These are phyloP conservation scores for Aphodius sticticus DNA, from an alignment of 2,888 invertebrate species.

Conservation along the genomic window DNA sequence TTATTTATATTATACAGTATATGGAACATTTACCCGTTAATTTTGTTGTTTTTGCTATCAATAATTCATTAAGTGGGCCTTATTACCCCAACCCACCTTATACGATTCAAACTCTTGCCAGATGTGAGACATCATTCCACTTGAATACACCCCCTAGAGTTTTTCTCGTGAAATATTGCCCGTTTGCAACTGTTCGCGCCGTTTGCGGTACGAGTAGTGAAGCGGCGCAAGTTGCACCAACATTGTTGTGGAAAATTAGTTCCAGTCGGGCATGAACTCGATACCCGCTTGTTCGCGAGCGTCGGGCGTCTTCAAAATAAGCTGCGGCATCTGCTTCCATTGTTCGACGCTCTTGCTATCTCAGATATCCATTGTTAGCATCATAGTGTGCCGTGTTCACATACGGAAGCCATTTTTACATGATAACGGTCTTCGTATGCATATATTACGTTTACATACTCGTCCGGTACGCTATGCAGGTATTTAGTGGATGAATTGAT, in stretches of 20 bases:
- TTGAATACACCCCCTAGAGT: too few species aligned
- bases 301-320: neutral
- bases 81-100: too few species aligned
- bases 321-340: neutral
- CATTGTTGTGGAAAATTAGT: neutral
- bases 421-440: too few species aligned
- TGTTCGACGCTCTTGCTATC: neutral
- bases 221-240: neutral
- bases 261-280: neutral
- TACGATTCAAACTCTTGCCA: too few species aligned
- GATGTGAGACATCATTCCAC: too few species aligned
- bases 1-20: too few species aligned
- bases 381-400: neutral
- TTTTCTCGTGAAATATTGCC: neutral
- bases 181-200: neutral
- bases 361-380: neutral
- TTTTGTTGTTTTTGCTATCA: too few species aligned
- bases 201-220: neutral
- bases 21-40: too few species aligned
- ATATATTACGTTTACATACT: too few species aligned
- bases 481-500: too few species aligned
- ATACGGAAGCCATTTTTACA: neutral
- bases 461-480: too few species aligned
- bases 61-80: too few species aligned
- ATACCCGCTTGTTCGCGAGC: neutral